Percentiles rank a stretch among this genome's conserved stretches.
phyloP scores from a whole-genome alignment of 2,113 vertebrate species.

The Suricata suricatta region DNA sequence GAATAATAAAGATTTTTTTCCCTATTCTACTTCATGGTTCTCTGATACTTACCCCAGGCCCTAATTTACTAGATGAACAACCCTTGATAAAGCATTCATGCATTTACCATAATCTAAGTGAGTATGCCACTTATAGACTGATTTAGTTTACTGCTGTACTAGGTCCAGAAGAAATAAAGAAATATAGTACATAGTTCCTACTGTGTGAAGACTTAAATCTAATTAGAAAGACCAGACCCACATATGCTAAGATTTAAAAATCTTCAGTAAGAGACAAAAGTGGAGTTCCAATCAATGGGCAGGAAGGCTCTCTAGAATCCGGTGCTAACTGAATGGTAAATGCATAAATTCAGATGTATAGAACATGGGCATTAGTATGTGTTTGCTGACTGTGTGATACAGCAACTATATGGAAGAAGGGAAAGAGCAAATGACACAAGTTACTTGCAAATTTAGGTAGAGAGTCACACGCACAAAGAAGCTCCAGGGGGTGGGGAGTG shows the following conservation, averaged over 20 bases:
- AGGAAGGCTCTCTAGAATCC: background rate
- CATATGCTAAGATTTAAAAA: conserved; percentile 4
- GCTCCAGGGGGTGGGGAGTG: too few relatives aligned
- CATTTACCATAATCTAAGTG: background rate
- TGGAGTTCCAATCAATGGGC: background rate
- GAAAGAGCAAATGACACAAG: background rate
- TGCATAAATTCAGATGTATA: background rate
- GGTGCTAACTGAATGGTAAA: background rate
- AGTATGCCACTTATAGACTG: background rate
- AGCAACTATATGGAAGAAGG: background rate
- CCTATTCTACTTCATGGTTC: background rate
- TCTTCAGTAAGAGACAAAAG: background rate
- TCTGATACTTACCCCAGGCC: background rate
- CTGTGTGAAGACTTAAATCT: background rate
- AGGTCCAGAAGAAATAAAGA: conserved; percentile 17
- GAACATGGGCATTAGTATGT: background rate
- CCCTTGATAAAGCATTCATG: background rate
- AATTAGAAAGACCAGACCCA: background rate
- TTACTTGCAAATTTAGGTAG: background rate
- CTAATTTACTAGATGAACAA: background rate
- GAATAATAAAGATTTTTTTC: background rate
- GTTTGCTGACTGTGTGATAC: background rate
- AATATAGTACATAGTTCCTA: background rate
- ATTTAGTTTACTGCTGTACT: background rate
- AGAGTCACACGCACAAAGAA: background rate